Percentiles rank a stretch among this genome's conserved stretches.
Evolutionary conservation across 2,888 invertebrate genomes (phyloP).

Genomic region (Stenchaetothrips biformis): DNA sequence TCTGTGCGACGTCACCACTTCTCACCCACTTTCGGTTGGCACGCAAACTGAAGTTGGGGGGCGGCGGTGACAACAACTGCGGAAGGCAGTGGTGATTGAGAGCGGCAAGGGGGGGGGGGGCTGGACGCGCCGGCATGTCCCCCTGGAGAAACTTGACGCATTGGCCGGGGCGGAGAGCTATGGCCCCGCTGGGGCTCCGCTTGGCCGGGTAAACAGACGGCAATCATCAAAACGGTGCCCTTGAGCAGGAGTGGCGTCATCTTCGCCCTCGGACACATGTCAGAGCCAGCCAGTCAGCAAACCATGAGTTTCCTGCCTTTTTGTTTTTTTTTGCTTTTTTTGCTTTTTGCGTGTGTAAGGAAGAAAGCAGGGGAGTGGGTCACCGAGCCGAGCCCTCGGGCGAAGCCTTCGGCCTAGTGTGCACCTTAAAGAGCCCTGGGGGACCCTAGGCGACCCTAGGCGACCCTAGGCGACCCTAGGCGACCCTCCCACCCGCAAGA

Average conservation of each 20-base stretch:
- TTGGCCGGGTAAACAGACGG: conserved; percentile 18
- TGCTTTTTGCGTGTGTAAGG: too few species aligned
- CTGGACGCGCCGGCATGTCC: background rate
- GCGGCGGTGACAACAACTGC: background rate
- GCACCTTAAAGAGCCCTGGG: too few species aligned
- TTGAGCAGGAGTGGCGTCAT: too few species aligned
- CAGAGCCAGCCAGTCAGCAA: too few species aligned
- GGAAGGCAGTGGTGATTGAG: background rate
- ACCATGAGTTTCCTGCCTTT: background rate
- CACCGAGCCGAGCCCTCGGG: too few species aligned
- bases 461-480: too few species aligned
- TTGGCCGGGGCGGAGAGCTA: conserved; percentile 3
- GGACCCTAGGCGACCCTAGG: too few species aligned
- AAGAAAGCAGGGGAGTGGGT: too few species aligned
- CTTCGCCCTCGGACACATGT: too few species aligned
- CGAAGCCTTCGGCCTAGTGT: too few species aligned
- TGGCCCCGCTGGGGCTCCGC: background rate
- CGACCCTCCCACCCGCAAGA: background rate
- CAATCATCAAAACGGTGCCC: conserved; percentile 1
- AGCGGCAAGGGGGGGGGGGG: background rate
- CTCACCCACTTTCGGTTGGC: background rate
- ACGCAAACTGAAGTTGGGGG: background rate
- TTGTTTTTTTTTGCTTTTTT: background rate
- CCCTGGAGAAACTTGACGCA: conserved; percentile 19
- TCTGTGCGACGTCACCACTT: background rate